Percentiles rank a stretch among this genome's conserved stretches.
phyloP scores from a whole-genome alignment of 2,113 vertebrate genomes.

The Heteronetta atricapilla region DNA sequence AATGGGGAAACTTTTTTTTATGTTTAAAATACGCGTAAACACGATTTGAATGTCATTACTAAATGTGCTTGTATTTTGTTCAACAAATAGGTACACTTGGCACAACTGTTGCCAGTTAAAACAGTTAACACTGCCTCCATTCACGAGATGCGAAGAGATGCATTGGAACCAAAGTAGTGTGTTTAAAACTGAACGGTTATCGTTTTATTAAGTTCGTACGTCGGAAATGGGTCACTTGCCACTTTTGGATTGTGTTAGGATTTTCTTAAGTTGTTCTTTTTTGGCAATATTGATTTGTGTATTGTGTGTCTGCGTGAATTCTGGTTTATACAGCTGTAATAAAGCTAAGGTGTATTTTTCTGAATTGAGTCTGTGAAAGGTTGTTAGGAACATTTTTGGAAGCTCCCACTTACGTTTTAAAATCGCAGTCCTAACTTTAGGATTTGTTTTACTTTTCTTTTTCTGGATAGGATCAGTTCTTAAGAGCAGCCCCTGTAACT shows the following conservation, averaged over 20 bases:
- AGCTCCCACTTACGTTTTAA: background rate
- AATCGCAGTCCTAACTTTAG: slow-evolving; percentile 69
- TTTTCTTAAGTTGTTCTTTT: slow-evolving; percentile 68
- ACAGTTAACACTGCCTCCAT: slow-evolving; percentile 79
- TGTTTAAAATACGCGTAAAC: slow-evolving; percentile 67
- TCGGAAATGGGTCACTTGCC: slow-evolving; percentile 62
- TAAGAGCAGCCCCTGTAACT: slow-evolving; percentile 92
- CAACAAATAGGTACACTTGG: slow-evolving; percentile 78
- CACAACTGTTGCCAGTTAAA: slow-evolving; percentile 72
- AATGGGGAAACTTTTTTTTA: slow-evolving; percentile 56
- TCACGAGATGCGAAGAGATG: slow-evolving; percentile 79
- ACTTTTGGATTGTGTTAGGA: slow-evolving; percentile 60
- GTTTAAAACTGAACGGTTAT: slow-evolving; percentile 74
- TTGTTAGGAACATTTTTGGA: slow-evolving; percentile 64
- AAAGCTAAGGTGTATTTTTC: slow-evolving; percentile 42
- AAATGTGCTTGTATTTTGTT: slow-evolving; percentile 79
- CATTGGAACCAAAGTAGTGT: slow-evolving; percentile 79
- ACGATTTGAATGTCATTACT: slow-evolving; percentile 74
- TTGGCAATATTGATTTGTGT: slow-evolving; percentile 66
- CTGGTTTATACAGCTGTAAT: background rate
- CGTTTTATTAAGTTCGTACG: slow-evolving; percentile 61
- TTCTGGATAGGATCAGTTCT: slow-evolving; percentile 95
- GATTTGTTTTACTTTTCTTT: slow-evolving; percentile 75
- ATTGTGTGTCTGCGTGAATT: slow-evolving; percentile 54
- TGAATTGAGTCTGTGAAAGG: slow-evolving; percentile 26